Evolutionary conservation across 2,113 vertebrate genomes (phyloP), one percentile per base, ranked within the genome.

Genomic region (Sporophila hypoxantha): DNA sequence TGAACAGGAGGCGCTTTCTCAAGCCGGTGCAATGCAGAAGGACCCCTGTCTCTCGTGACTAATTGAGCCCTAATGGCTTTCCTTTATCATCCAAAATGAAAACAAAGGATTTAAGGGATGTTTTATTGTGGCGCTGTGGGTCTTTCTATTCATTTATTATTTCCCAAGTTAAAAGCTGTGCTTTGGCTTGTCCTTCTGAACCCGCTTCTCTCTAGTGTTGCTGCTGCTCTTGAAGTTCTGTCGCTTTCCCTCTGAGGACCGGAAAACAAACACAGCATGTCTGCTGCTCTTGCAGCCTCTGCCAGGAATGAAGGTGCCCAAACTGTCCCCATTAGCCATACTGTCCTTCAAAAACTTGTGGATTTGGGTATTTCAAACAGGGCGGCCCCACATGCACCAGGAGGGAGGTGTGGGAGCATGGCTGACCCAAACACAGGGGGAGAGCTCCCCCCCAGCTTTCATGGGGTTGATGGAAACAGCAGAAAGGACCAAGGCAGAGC

Each of bases 61-160:
- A 88, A 91, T 81, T 88, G 88, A 89, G 66, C 55, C 66, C 62
- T 83, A 83, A 90, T 77, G 80, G 67, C 69, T 94, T 93, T 68
- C 62, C 88, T 90, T 90, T 91, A 90, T 88, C 42, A 60, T 69
- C 62, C 4, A 2, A 84, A 93, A 91, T 20, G 27, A 92, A 92
- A 90, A 91, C 88, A 92, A 86, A 94, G 64, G 83, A 82, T 79
- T 88, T 82, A 66, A 92, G 21, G 70, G 60, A 76, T 73, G 55
- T 87, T 91, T 92, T 90, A 78, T 61, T 84, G 70, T 0, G 0
- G 60, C 4, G 0, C 84, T 67, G 37, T 66, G 86, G 34, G 44
- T 78, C 75, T 64, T 74, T 80, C 52, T 74, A 52, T 69, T 55
- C 14, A 70, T 82, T 89, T 92, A 76, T 89, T 79, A 87, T 76